Evolutionary conservation across 2,113 vertebrate genomes (phyloP).

Genomic region (Colistium nudipinnis): DNA sequence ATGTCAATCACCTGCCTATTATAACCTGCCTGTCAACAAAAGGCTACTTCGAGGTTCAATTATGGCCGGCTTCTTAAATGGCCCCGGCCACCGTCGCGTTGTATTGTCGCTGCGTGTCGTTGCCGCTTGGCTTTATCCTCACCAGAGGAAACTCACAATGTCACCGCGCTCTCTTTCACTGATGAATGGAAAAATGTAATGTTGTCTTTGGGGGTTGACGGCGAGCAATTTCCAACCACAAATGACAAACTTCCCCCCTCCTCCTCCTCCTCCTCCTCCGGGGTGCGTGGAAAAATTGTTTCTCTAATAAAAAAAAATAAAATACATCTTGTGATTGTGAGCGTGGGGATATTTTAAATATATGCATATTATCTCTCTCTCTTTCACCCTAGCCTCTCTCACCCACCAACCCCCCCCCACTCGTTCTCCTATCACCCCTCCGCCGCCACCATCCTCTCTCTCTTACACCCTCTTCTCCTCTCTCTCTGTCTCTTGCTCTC

Average conservation of each 20-base stretch:
- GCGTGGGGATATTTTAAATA: constrained; percentile 79
- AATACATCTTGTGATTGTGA: constrained; percentile 80
- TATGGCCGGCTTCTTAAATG: constrained; percentile 61
- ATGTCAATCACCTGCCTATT: constrained; percentile 65
- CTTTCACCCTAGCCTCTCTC: constrained; percentile 72
- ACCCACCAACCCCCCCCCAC: constrained; percentile 43
- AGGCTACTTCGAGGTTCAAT: constrained; percentile 64
- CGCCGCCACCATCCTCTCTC: constrained; percentile 43
- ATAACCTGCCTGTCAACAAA: constrained; percentile 56
- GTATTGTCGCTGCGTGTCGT: constrained; percentile 57
- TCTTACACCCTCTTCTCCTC: constrained; percentile 45
- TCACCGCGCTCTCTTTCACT: constrained; percentile 71
- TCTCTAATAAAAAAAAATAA: constrained; percentile 77
- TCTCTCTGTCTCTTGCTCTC: constrained; percentile 55
- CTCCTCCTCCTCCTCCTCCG: constrained; percentile 58
- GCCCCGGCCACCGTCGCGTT: constrained; percentile 52
- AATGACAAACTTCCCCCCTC: constrained; percentile 74
- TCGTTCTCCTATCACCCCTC: constrained; percentile 52
- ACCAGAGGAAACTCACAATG: constrained; percentile 74
- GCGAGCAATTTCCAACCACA: constrained; percentile 76
- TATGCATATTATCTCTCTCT: constrained; percentile 82
- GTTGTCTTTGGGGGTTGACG: constrained; percentile 76
- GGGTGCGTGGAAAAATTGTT: constrained; percentile 73
- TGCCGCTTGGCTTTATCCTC: constrained; percentile 62
- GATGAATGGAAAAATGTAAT: constrained; percentile 75